Evolutionary conservation across 2,797 vertebrate species (phyloP), one percentile per base, ranked within the genome.

Genomic region (Phoxinus dragarum): DNA sequence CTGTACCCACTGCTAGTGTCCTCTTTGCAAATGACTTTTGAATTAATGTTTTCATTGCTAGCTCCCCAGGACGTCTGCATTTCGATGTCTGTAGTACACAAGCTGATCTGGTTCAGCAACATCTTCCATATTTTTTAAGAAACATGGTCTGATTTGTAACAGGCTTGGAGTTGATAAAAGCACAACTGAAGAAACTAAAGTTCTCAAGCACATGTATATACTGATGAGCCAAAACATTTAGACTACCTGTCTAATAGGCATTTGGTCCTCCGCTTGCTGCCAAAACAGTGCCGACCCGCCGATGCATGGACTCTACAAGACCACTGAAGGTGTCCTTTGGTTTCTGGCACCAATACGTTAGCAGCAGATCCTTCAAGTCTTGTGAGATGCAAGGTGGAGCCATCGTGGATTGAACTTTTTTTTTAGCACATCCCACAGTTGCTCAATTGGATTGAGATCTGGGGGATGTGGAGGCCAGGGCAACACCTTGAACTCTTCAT

Each of bases 31-130:
- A 76, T 31, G 3, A 76, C 42, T 52, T 61, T 69, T 61, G 11
- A 23, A 44, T 87, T 23, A 6, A 49, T 49, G 38, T 84, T 44
- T 84, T 80, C 47, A 74, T 9, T 69, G 44, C 17, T 31, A 81
- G 52, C 6, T 49, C 11, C 68, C 27, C 21, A 17, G 66, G n/a
- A 56, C 1, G 34, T 47, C 42, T 42, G 59, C 47, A 61, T 54
- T 44, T 56, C 34, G 9, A 69, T 10, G 42, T 17, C 47, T 21
- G 23, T 38, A 68, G 40, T 36, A 34, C n/a, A 78, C 36, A 56
- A 56, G 19, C 38, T 47, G 47, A 34, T 84, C 21, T 0, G 31
- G 8, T 75, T 36, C 31, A n/a, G 36, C 14, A n/a, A 59, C 68
- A 59, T 11, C 19, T n/a, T n/a, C 54, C 12, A 42, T 82, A 42